These are phyloP conservation scores for Rhopalosiphum nymphaeae DNA, from an alignment of 2,888 invertebrate genomes.

Conservation along the genomic window DNA sequence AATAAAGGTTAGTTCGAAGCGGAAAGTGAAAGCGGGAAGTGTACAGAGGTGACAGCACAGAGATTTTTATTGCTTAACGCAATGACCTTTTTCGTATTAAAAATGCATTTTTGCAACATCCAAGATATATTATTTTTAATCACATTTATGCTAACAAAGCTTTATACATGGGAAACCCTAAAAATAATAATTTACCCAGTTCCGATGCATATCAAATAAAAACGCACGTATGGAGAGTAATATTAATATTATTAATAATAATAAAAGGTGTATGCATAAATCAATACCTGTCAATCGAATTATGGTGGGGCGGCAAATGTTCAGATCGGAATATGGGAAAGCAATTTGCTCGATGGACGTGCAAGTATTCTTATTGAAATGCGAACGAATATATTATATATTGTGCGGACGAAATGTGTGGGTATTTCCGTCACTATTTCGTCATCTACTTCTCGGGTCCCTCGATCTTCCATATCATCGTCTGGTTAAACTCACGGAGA, in stretches of 20 bases:
- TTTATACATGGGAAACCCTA: background rate
- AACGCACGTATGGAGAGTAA: background rate
- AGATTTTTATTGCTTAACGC: constrained; percentile 14
- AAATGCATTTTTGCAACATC: constrained; percentile 21
- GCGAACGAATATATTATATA: background rate
- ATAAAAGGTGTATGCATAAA: background rate
- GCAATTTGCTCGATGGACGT: background rate
- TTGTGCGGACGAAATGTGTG: background rate
- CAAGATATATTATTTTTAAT: constrained; percentile 43
- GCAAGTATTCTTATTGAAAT: constrained; percentile 19
- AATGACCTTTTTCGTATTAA: constrained; percentile 40
- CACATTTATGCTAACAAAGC: background rate
- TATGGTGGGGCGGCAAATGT: background rate
- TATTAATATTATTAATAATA: background rate
- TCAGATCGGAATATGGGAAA: background rate
- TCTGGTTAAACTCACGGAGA: background rate
- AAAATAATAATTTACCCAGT: background rate
- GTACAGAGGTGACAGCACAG: background rate
- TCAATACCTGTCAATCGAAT: constrained; percentile 1
- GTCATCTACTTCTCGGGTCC: background rate
- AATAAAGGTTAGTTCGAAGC: background rate
- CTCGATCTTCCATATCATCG: background rate
- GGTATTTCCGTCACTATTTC: background rate
- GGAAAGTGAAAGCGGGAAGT: background rate
- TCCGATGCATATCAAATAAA: background rate